Conservation (phyloP, 2,888 invertebrate species). For the Acrocyrtus sp. region DNA sequence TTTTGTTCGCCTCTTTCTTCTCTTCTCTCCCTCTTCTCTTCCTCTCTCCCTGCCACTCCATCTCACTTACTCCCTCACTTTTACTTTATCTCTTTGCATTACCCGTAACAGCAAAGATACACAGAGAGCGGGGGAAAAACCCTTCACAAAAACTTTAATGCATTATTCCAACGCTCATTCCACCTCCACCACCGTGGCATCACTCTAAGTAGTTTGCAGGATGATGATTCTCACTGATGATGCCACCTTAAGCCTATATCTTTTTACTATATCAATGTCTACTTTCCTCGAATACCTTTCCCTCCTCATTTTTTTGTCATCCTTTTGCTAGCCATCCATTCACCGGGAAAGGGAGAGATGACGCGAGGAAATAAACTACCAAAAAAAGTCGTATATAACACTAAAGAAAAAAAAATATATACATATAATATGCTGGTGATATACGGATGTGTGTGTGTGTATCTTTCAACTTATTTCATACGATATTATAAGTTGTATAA, state of each 20-base stretch:
- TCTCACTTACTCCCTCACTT: constrained; percentile 51
- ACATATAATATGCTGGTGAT: too few relatives aligned
- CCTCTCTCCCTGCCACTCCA: constrained; percentile 41
- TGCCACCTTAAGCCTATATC: constrained; percentile 41
- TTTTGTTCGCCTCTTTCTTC: constrained; percentile 44
- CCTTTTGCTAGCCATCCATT: too few relatives aligned
- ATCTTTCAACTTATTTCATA: too few relatives aligned
- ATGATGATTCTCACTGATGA: constrained; percentile 50
- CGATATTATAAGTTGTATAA: too few relatives aligned
- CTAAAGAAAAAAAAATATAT: too few relatives aligned
- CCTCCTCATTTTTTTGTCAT: constrained; percentile 6
- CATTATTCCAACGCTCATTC: constrained; percentile 39
- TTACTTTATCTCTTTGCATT: constrained; percentile 23
- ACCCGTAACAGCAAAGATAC: background rate
- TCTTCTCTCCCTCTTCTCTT: constrained; percentile 48
- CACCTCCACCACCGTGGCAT: background rate
- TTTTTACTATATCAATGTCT: constrained; percentile 39
- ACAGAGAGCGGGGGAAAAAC: background rate
- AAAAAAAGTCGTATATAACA: too few relatives aligned
- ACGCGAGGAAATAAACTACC: too few relatives aligned
- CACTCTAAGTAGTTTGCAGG: constrained; percentile 13
- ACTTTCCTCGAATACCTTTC: constrained; percentile 16
- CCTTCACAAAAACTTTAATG: constrained; percentile 50
- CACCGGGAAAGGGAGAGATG: too few relatives aligned
- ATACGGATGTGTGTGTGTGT: too few relatives aligned